Evolutionary conservation across 2,113 vertebrate species (phyloP).

Genomic region (Semicossyphus pulcher): DNA sequence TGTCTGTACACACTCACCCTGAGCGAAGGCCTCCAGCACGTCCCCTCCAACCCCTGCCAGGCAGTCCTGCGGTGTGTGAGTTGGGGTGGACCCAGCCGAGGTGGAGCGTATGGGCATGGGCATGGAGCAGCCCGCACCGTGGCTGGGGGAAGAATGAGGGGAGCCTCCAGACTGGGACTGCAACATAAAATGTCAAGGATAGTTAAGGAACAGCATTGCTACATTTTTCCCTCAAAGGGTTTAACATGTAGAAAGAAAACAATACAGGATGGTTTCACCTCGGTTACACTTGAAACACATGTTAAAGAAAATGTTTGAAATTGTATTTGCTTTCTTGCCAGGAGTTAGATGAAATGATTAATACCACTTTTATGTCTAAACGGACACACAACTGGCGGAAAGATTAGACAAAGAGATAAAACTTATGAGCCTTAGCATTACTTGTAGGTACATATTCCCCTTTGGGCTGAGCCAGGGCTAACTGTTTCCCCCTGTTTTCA

Average conservation of each 20-base stretch:
- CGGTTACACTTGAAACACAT: no score
- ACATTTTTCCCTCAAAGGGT: not conserved
- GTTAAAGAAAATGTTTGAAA: no score
- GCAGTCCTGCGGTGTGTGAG: conserved; percentile 89
- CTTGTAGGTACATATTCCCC: no score
- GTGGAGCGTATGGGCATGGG: conserved; percentile 92
- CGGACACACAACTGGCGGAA: not conserved
- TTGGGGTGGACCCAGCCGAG: conserved; percentile 92
- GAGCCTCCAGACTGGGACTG: conserved; percentile 91
- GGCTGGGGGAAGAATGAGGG: conserved; percentile 91
- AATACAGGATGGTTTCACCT: no score
- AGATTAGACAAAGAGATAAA: not conserved
- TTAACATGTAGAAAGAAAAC: no score
- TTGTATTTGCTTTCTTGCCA: not conserved
- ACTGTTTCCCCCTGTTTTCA: not conserved
- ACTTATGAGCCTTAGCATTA: no score
- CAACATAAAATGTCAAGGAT: conserved; percentile 25
- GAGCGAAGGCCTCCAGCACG: conserved; percentile 90
- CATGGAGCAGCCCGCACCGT: conserved; percentile 88
- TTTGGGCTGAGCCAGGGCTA: no score
- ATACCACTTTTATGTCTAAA: not conserved
- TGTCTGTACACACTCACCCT: conserved; percentile 82
- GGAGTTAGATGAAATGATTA: not conserved
- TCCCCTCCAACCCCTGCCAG: conserved; percentile 89
- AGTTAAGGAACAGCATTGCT: not conserved